Base-by-base conservation (phyloP, 2,888 invertebrate species). In the Drosophila meridiana region DNA sequence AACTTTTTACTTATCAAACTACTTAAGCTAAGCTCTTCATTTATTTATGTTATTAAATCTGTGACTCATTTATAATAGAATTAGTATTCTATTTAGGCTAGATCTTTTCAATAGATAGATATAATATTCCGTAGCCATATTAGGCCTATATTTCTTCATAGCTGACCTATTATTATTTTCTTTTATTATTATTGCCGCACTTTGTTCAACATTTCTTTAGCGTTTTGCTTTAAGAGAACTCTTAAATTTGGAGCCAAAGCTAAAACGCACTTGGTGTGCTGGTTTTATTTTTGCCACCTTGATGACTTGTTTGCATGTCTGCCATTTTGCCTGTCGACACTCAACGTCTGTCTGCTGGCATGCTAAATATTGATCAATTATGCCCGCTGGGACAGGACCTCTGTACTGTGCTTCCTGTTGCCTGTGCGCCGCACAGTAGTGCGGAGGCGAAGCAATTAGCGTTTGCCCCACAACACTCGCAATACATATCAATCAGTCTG, bases 311-410 rank as follows among this genome's bases (percentile, higher is more conserved):
- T 85, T 80, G 84, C 84, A 85, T 85, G 84, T 82, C 78, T 67
- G 64, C 52, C 81, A 75, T 80, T 85, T 76, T 52, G 55, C 69
- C 76, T 84, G 75, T 86, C 87, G 78, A 69, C 87, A 86, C 83
- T 78, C 69, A 64, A 70, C 61, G 68, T 69, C 64, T 58, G 59
- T 71, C 67, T 45, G 59, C 69, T 67, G 81, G 65, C 83, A 81
- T 76, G 79, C 83, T 76, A 78, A 87, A 80, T 84, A 78, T 79
- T 75, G 81, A 82, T 87, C 85, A 85, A 85, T 85, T 85, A 87
- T 75, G 66, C 43, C 61, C 55, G 66, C 59, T 53, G 53, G 57
- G 30, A 56, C 55, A 36, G 48, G 32, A 28, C 45, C 45, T 40
- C 38, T 45, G 36, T 20, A n/a, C 50, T 20, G 36, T 30, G 32